Evolutionary conservation across 2,888 invertebrate genomes (phyloP).

Genomic region (Netelia fuscicornis): DNA sequence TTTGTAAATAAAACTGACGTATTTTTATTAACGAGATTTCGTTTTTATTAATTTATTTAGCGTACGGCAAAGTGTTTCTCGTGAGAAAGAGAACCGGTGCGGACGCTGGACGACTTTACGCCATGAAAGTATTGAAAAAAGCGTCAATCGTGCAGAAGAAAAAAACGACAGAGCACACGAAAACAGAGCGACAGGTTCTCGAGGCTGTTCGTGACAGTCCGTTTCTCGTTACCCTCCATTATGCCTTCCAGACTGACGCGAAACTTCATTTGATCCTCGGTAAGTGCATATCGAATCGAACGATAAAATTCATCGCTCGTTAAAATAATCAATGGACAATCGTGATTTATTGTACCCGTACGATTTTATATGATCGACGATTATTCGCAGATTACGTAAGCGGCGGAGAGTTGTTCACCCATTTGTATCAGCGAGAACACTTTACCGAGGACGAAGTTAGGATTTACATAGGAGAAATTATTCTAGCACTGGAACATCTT

Average conservation of each 20-base stretch:
- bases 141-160: slow-evolving; percentile 97
- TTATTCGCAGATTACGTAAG: slow-evolving; percentile 95
- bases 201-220: slow-evolving; percentile 98
- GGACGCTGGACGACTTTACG: slow-evolving; percentile 96
- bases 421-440: slow-evolving; percentile 96
- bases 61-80: slow-evolving; percentile 98
- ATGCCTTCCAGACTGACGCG: slow-evolving; percentile 99
- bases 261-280: slow-evolving; percentile 98
- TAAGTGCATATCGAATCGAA: slow-evolving; percentile 85
- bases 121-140: slow-evolving; percentile 99
- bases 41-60: slow-evolving; percentile 86
- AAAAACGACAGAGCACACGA: slow-evolving; percentile 98
- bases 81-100: slow-evolving; percentile 95
- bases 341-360: slow-evolving; percentile 23
- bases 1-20: background rate
- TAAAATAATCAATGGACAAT: background rate
- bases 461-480: slow-evolving; percentile 98
- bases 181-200: slow-evolving; percentile 98
- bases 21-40: background rate
- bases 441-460: slow-evolving; percentile 96
- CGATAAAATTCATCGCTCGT: background rate
- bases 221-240: slow-evolving; percentile 98
- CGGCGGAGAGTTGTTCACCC: slow-evolving; percentile 98
- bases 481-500: slow-evolving; percentile 96
- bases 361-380: slow-evolving; percentile 9